Base-by-base conservation (phyloP, 2,113 vertebrate species). In the Colius striatus region DNA sequence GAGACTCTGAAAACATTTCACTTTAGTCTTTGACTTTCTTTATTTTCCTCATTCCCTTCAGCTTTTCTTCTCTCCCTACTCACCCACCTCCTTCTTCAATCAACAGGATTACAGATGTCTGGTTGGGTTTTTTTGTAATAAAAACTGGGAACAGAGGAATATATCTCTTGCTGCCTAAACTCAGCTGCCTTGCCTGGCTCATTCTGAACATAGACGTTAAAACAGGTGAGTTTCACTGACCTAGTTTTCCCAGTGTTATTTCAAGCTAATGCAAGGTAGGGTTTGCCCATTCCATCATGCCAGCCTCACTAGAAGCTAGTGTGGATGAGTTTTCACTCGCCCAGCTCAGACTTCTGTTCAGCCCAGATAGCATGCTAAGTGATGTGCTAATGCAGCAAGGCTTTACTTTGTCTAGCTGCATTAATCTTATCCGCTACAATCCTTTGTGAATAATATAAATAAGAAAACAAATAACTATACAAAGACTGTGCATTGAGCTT, bases 341-440 rank as follows among this genome's bases (percentile, higher is more conserved):
- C 16, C 36, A 6, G 26, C 29, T 90, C 38, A 47, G 30, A 17
- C 16, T 88, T 53, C 53, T 78, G 43, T 19, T 79, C 79, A 66
- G 51, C 26, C 25, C 55, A 84, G 68, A 81, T 11, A 81, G 13
- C 43, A 26, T 55, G 68, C 20, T 80, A 80, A 86, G 48, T 48
- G 29, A n/a, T 77, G 57, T 63, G 34, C 26, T 90, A 90, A 81
- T 72, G 60, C 68, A 93, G 61, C 34, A 68, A 78, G 68, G 79
- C 68, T 96, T 93, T 94, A 29, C 53, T 81, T 86, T 90, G 34
- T 74, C 76, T 90, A 67, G 76, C 68, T 90, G 89, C 92, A 81
- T 83, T 95, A 60, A 95, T 84, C 68, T 71, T 55, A 74, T 43
- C 48, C 48, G 60, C 57, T 84, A 87, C 53, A 87, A 41, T 67